Evolutionary conservation across 2,888 invertebrate genomes (phyloP).

Genomic region (Bruchidius siliquastri): DNA sequence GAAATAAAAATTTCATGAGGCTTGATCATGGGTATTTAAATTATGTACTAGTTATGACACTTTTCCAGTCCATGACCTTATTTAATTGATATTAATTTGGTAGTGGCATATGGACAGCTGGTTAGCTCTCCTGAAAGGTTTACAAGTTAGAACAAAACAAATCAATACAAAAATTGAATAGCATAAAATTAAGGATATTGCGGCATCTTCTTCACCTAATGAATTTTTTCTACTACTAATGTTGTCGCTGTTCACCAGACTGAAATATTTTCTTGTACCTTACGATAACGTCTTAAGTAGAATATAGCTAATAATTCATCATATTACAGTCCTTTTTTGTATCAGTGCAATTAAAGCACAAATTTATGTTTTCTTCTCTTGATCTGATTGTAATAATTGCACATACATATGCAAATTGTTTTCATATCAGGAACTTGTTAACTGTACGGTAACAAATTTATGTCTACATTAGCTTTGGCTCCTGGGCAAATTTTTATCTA

Average conservation of each 20-base stretch:
- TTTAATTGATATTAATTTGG: too few species aligned
- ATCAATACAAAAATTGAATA: too few species aligned
- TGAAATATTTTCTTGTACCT: background rate
- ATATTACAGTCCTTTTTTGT: background rate
- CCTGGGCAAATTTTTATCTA: background rate
- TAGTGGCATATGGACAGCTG: too few species aligned
- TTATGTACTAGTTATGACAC: too few species aligned
- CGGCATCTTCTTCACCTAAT: background rate
- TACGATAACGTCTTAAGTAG: slow-evolving; percentile 5
- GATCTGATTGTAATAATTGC: slow-evolving; percentile 22
- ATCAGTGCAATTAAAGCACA: slow-evolving; percentile 8
- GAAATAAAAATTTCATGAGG: too few species aligned
- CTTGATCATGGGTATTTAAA: too few species aligned
- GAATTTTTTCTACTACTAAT: background rate
- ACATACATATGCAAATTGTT: slow-evolving; percentile 19
- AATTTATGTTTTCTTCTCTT: slow-evolving; percentile 14
- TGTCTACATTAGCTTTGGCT: background rate
- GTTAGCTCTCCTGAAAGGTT: too few species aligned
- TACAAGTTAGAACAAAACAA: too few species aligned
- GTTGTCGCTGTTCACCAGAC: background rate
- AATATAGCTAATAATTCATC: slow-evolving; percentile 5
- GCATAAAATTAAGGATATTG: background rate
- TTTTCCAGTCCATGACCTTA: too few species aligned
- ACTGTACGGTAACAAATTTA: slow-evolving; percentile 1
- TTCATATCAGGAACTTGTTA: slow-evolving; percentile 2